phyloP scores from a whole-genome alignment of 2,113 vertebrate species.

The Carlito syrichta region DNA sequence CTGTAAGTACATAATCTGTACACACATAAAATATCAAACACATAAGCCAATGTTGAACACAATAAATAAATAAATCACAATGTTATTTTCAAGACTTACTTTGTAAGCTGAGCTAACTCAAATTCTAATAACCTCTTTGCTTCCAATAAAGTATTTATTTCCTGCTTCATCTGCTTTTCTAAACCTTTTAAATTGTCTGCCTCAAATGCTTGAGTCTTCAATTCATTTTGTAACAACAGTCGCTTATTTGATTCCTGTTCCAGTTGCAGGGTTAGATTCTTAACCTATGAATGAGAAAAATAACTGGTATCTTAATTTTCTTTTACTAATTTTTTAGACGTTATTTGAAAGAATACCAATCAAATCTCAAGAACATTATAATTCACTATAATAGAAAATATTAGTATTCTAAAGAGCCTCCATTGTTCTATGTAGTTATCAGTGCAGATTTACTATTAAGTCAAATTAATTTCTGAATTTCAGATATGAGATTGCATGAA shows the following conservation, averaged over 20 bases:
- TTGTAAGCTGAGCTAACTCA: conserved; percentile 95
- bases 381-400: not conserved
- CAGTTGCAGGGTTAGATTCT: conserved; percentile 88
- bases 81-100: conserved; percentile 84
- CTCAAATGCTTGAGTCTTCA: conserved; percentile 92
- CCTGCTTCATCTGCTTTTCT: conserved; percentile 98
- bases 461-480: conserved; percentile 39
- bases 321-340: conserved; percentile 24
- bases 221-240: conserved; percentile 88
- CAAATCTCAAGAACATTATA: conserved; percentile 19
- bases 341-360: conserved; percentile 38
- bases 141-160: conserved; percentile 94
- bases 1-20: conserved; percentile 5
- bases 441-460: not conserved
- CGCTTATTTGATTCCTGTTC: conserved; percentile 95
- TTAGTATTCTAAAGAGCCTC: conserved; percentile 1
- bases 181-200: conserved; percentile 92
- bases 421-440: not conserved
- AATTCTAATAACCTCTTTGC: conserved; percentile 96
- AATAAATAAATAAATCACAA: conserved; percentile 35
- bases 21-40: conserved; percentile 4
- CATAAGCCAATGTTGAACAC: not conserved
- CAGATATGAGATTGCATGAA: not conserved
- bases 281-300: conserved; percentile 85
- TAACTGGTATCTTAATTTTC: conserved; percentile 29